Conservation (phyloP, 1,140 invertebrate genomes). For the Euura lappo region DNA sequence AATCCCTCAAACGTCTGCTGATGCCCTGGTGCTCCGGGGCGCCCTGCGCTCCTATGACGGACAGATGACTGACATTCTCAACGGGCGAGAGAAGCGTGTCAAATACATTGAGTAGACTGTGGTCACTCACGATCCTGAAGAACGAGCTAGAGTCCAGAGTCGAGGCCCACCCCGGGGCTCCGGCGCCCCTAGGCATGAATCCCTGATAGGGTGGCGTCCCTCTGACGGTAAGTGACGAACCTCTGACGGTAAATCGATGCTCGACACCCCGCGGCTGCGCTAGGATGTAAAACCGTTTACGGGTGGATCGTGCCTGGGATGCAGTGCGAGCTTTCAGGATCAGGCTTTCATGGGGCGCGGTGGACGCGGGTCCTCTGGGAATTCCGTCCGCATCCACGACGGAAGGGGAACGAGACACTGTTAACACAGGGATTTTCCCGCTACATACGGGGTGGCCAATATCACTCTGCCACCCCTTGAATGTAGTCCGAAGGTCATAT, state of each 20-base stretch:
- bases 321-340: slow-evolving; percentile 47
- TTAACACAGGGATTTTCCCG: slow-evolving; percentile 10
- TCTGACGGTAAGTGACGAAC: slow-evolving; percentile 60
- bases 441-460: too few species aligned
- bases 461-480: too few species aligned
- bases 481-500: too few species aligned
- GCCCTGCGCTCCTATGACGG: slow-evolving; percentile 58
- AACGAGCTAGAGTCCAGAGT: neutral
- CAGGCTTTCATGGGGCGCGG: slow-evolving; percentile 43
- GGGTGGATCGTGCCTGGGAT: slow-evolving; percentile 48
- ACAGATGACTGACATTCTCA: slow-evolving; percentile 57
- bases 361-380: neutral
- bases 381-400: neutral
- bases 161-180: too few species aligned
- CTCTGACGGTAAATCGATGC: slow-evolving; percentile 59
- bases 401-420: slow-evolving; percentile 2
- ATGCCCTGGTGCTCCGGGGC: slow-evolving; percentile 54
- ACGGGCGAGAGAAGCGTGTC: neutral
- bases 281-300: too few species aligned
- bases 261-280: neutral
- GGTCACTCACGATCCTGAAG: too few species aligned
- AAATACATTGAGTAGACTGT: too few species aligned
- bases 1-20: slow-evolving; percentile 61
- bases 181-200: slow-evolving; percentile 32
- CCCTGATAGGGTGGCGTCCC: slow-evolving; percentile 55